phyloP scores from a whole-genome alignment of 2,797 vertebrate species.

The Danio kyathit region DNA sequence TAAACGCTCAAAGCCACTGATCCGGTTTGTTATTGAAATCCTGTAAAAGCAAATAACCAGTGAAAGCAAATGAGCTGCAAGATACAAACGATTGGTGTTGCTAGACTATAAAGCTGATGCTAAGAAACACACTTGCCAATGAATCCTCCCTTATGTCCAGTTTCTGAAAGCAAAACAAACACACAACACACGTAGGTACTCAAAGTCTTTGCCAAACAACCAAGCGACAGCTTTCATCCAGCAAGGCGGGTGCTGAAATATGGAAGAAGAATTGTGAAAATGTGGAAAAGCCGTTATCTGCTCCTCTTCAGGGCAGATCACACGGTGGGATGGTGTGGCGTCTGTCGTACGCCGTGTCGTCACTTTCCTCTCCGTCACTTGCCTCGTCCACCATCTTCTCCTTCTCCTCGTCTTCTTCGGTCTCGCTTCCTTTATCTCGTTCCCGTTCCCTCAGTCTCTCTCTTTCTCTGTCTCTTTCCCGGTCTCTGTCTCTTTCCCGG shows the following conservation, averaged over 20 bases:
- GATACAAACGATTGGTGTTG: constrained; percentile 1
- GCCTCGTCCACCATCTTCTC: constrained; percentile 69
- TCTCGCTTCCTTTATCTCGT: constrained; percentile 72
- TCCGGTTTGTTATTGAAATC: constrained; percentile 21
- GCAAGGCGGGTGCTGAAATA: constrained; percentile 36
- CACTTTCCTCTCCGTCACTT: constrained; percentile 81
- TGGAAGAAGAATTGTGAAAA: constrained; percentile 22
- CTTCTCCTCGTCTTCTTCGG: constrained; percentile 79
- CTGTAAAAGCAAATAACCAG: constrained; percentile 18
- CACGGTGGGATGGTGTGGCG: constrained; percentile 70
- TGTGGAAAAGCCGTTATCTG: background rate
- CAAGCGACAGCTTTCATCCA: constrained; percentile 16
- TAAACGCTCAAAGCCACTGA: constrained; percentile 23
- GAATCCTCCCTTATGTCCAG: background rate
- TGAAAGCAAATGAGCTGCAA: constrained; percentile 8
- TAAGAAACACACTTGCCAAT: constrained; percentile 3
- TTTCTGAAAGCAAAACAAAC: constrained; percentile 30
- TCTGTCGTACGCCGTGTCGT: constrained; percentile 80
- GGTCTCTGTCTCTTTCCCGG: constrained; percentile 48
- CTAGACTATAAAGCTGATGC: constrained; percentile 19
- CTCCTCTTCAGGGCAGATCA: constrained; percentile 75
- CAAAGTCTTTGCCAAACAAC: constrained; percentile 13
- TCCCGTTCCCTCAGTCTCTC: constrained; percentile 66
- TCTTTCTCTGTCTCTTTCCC: constrained; percentile 56
- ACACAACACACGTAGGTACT: constrained; percentile 13